phyloP scores from a whole-genome alignment of 2,113 vertebrate genomes.

The Clinocottus analis region DNA sequence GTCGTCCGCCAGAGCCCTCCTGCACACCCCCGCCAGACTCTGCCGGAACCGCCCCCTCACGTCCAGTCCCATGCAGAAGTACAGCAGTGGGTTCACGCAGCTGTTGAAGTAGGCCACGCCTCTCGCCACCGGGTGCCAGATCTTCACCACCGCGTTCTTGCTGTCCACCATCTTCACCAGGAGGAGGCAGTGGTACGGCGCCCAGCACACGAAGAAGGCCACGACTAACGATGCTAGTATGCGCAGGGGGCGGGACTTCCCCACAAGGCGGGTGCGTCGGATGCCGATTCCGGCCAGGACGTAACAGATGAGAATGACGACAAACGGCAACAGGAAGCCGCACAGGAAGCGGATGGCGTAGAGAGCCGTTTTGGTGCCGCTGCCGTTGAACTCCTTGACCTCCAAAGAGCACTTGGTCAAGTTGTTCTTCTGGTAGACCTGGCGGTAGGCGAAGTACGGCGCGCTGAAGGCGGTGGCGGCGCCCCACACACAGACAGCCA shows the following conservation, averaged over 20 bases:
- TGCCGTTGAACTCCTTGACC: constrained; percentile 31
- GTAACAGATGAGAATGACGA: constrained; percentile 81
- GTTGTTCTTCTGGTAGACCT: constrained; percentile 72
- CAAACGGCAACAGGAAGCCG: constrained; percentile 82
- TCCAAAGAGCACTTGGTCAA: constrained; percentile 75
- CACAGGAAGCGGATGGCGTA: constrained; percentile 79
- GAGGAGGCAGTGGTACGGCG: constrained; percentile 82
- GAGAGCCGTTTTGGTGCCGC: constrained; percentile 33
- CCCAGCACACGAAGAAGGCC: constrained; percentile 86
- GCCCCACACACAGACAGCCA: constrained; percentile 70
- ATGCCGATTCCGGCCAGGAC: constrained; percentile 70
- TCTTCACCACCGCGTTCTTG: constrained; percentile 63
- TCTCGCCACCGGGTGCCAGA: constrained; percentile 71
- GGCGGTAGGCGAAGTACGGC: constrained; percentile 75
- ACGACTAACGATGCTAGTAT: constrained; percentile 74
- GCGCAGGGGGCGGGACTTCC: constrained; percentile 76
- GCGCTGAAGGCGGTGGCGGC: constrained; percentile 65
- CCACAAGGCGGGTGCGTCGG: constrained; percentile 61
- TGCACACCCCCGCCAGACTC: constrained; percentile 68
- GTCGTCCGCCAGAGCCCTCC: constrained; percentile 72
- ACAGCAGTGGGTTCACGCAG: constrained; percentile 84
- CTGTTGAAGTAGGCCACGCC: constrained; percentile 84
- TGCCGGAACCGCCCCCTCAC: constrained; percentile 57
- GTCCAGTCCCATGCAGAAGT: constrained; percentile 84
- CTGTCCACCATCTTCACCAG: constrained; percentile 79